Conservation (phyloP, 1,140 invertebrate genomes). For the Homalodisca vitripennis region DNA sequence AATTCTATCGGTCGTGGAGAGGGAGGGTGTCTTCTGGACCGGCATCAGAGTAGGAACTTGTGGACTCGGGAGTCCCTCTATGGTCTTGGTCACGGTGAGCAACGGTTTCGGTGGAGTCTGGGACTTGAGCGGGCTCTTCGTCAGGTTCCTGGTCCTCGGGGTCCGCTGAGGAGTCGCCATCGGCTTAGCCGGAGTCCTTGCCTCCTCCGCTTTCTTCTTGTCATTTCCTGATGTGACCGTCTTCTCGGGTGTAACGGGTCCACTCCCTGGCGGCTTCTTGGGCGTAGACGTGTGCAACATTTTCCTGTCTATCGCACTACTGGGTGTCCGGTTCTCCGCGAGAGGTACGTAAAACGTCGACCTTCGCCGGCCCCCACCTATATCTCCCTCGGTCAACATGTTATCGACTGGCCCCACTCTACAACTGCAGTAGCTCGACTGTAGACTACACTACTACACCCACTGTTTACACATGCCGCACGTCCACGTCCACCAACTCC, state of each 20-base stretch:
- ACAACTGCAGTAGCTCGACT: not conserved
- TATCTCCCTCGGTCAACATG: constrained; percentile 18
- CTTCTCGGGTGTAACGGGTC: not conserved
- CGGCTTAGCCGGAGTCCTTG: constrained; percentile 40
- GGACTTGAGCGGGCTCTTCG: constrained; percentile 29
- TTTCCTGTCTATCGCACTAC: constrained; percentile 42
- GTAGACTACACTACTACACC: not conserved
- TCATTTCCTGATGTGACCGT: not conserved
- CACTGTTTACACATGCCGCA: not conserved
- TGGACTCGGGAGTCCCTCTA: constrained; percentile 31
- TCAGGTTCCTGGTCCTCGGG: constrained; percentile 30
- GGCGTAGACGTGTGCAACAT: constrained; percentile 31
- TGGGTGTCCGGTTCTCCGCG: constrained; percentile 41
- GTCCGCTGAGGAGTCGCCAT: constrained; percentile 26
- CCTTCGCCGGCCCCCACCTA: constrained; percentile 44
- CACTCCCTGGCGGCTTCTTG: constrained; percentile 37
- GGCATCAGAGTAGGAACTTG: constrained; percentile 29
- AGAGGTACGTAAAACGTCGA: constrained; percentile 55
- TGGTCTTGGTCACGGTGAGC: constrained; percentile 30
- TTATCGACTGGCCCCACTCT: not conserved
- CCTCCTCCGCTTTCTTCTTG: not conserved
- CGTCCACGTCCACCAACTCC: not conserved
- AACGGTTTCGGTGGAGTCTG: constrained; percentile 14
- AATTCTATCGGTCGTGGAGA: constrained; percentile 28
- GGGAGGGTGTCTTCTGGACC: constrained; percentile 17